Base-by-base conservation (phyloP, 2,888 invertebrate genomes). In the Ophion slaviceki region DNA sequence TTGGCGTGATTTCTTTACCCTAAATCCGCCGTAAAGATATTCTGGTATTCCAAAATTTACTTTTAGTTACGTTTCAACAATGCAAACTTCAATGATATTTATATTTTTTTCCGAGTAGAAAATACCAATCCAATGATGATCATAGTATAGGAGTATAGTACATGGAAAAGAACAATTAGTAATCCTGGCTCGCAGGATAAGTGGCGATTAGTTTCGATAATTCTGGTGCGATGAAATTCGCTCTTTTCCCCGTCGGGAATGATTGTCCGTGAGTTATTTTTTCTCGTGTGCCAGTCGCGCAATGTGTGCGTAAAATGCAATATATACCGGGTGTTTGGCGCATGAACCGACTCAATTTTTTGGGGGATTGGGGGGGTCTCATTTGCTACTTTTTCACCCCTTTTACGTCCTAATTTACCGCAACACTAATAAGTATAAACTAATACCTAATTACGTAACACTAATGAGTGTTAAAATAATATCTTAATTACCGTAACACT, bases 291-390 rank as follows among this genome's bases (percentile, higher is more conserved):
- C 20, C n/a, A 66, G 76, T 76, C 53, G 59, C 77, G 80, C 80
- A 77, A 80, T 83, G 80, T 83, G 86, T 83, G 86, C 86, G 77
- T 59, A 75, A 64, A 64, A 87, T 67, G 40, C 40, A 40, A 40
- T 47, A 75, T 61, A 36, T 47, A 14, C 10, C 2, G 40, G 40
- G 8, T 40, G 7, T 8, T 40, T 40, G 32, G 4, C 1, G 4
- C 32, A 32, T 32, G 32, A 4, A 32, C 32, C 32, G 32, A 32
- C 32, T 4, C 32, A 32, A 32, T 32, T 32, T 32, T 32, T 32
- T 2, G 32, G 32, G 32, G 32, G 32, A 4, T 2, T 4, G 32
- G 4, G 32, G 32, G 32, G 32, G 24, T 24, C 24, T 32, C 2
- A 32, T 32, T 32, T 32, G 32, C 32, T 32, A 32, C 32, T 32